Conservation (phyloP, 1,140 invertebrate species). For the Aphelenchoides besseyi region DNA sequence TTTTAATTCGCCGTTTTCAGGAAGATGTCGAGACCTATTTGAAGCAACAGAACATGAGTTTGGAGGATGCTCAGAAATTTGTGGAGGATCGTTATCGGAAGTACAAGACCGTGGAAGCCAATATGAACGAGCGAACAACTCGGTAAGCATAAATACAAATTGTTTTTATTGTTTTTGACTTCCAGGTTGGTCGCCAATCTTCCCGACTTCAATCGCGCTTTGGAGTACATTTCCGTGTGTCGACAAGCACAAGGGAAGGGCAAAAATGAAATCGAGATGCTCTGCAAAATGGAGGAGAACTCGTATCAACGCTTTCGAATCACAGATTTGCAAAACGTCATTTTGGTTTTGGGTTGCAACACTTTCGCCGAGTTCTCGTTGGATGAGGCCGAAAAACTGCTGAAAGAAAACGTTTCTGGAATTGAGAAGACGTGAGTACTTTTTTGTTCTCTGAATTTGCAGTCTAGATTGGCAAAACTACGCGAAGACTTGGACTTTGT, state of each 20-base stretch:
- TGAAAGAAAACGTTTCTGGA: constrained; percentile 13
- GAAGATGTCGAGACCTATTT: constrained; percentile 93
- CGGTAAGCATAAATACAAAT: constrained; percentile 8
- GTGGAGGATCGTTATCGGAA: constrained; percentile 88
- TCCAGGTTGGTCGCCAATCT: constrained; percentile 71
- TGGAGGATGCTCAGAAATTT: constrained; percentile 77
- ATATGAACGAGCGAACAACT: constrained; percentile 5
- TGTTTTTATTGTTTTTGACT: constrained; percentile 20
- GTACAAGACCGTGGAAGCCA: constrained; percentile 94
- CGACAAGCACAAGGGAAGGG: constrained; percentile 28
- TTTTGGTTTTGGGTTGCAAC: constrained; percentile 18
- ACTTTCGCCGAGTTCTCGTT: constrained; percentile 20
- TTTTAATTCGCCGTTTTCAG: constrained; percentile 67
- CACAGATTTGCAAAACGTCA: constrained; percentile 16
- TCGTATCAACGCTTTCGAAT: constrained; percentile 11
- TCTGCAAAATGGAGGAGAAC: constrained; percentile 27
- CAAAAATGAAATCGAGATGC: constrained; percentile 9
- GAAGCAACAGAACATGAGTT: constrained; percentile 74
- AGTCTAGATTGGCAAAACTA: constrained; percentile 70
- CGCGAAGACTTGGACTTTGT: constrained; percentile 87
- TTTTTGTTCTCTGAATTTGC: background rate
- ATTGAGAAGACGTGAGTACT: constrained; percentile 22
- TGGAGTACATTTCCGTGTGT: constrained; percentile 20
- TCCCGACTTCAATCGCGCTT: constrained; percentile 75
- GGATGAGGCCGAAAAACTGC: constrained; percentile 26